A percentile compares a stretch with the other conserved stretches of the same genome.
Conservation (phyloP, 2,888 invertebrate species). For the Gymnoscelis rufifasciata region DNA sequence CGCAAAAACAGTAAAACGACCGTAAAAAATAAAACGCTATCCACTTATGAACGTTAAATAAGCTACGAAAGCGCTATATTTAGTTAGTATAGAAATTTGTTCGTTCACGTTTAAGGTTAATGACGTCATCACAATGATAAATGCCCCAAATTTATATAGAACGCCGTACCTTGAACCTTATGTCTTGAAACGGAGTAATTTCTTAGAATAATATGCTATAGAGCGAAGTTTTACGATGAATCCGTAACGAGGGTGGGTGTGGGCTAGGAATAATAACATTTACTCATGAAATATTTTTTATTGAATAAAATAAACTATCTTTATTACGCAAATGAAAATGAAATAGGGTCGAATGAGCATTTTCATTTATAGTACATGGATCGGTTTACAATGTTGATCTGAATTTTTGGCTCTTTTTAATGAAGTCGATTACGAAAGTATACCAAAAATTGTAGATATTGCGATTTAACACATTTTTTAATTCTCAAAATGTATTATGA, state of each 20-base stretch:
- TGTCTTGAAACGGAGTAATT: slow-evolving; percentile 64
- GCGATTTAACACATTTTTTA: too few species aligned
- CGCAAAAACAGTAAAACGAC: slow-evolving; percentile 18
- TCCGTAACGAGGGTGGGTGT: not conserved
- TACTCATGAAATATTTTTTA: not conserved
- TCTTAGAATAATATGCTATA: slow-evolving; percentile 53
- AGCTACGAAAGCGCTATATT: slow-evolving; percentile 19
- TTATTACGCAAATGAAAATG: too few species aligned
- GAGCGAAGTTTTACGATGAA: slow-evolving; percentile 25
- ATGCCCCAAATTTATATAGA: slow-evolving; percentile 58
- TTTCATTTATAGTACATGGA: too few species aligned
- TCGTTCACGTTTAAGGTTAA: slow-evolving; percentile 51
- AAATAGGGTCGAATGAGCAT: too few species aligned
- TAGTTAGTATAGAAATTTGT: slow-evolving; percentile 36
- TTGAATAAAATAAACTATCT: too few species aligned
- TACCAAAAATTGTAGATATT: too few species aligned
- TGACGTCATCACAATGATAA: slow-evolving; percentile 58
- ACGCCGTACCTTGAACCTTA: slow-evolving; percentile 53
- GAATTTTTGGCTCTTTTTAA: too few species aligned
- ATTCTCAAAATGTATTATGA: too few species aligned
- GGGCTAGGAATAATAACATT: not conserved
- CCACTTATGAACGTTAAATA: slow-evolving; percentile 25
- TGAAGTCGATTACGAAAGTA: too few species aligned
- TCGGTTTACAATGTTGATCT: too few species aligned
- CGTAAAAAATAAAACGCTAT: slow-evolving; percentile 21